phyloP scores from a whole-genome alignment of 2,113 vertebrate species.

The Marmota monax region DNA sequence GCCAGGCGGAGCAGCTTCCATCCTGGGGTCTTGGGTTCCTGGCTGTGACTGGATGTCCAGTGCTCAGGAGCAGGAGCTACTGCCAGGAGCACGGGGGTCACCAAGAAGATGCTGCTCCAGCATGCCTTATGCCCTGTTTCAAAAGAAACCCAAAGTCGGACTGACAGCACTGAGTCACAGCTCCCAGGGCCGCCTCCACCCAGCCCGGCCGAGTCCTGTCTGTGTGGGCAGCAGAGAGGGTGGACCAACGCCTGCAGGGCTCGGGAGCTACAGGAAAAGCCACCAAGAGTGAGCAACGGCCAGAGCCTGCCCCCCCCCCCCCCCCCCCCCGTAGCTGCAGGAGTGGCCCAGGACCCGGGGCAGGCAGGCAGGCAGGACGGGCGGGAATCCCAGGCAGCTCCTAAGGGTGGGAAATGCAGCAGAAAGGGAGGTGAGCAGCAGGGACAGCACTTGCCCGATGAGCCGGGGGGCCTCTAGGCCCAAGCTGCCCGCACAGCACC shows the following conservation, averaged over 20 bases:
- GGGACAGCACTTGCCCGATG: background rate
- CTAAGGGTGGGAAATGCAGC: background rate
- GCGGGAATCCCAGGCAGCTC: background rate
- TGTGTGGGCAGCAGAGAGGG: background rate
- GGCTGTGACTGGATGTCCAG: rapidly evolving
- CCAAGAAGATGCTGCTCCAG: background rate
- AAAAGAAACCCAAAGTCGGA: background rate
- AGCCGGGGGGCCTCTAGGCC: too few relatives aligned
- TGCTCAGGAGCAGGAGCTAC: too few relatives aligned
- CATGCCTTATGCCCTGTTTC: background rate
- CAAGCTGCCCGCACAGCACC: background rate
- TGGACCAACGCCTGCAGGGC: rapidly evolving
- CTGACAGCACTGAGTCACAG: background rate
- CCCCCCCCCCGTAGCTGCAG: background rate
- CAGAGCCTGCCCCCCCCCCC: background rate
- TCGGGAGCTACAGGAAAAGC: background rate
- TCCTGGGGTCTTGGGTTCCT: rapidly evolving
- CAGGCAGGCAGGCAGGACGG: background rate
- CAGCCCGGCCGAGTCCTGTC: background rate
- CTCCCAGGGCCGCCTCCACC: background rate
- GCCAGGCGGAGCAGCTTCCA: background rate
- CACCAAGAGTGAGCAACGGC: too few relatives aligned
- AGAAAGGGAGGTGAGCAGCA: rapidly evolving
- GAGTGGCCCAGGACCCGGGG: background rate
- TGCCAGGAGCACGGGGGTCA: background rate